Base-by-base conservation (phyloP, 2,888 invertebrate species). In the Escarpia spicata region DNA sequence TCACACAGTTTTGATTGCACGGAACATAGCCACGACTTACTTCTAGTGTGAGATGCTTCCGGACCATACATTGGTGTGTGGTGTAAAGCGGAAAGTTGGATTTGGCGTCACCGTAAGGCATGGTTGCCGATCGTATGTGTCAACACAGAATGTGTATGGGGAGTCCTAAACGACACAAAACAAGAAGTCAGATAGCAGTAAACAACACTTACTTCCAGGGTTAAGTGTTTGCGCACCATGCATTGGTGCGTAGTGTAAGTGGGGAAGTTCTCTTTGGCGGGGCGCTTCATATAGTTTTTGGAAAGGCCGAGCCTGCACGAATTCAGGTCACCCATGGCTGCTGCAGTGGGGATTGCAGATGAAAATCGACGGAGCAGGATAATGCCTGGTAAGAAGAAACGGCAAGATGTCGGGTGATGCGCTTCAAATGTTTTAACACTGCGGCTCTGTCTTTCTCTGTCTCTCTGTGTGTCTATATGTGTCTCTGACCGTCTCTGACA, bases 11-110 rank as follows among this genome's bases (percentile, higher is more conserved):
- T 75, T 75, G 75, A 4, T 75, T 75, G 3, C 75, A 75, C 75
- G 26, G n/a, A 75, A 75, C n/a, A 75, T n/a, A 75, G 75, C 75
- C 75, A 75, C 75, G 75, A 93, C 93, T 93, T 93, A 94, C 94
- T 92, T 94, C 94, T n/a, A 75, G 90, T 37, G 94, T 94, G 43
- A 94, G 92, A 89, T 93, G 92, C 43, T 91, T 60, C 44, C 92
- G 92, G 12, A 93, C 93, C 93, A 92, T 93, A 90, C 93, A 93
- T 43, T 93, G 92, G 92, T 94, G 93, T 26, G 91, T 93, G 58
- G 92, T 89, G 43, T 94, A 93, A 44, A 91, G 92, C 15, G 94
- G 94, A 43, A 92, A 93, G 93, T 93, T 93, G 75, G 92, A 90
- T 75, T 93, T 92, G 75, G 75, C 75, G 75, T 75, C 75, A 75